Conservation (phyloP, 2,797 vertebrate genomes). For the Enteromius paludinosus region DNA sequence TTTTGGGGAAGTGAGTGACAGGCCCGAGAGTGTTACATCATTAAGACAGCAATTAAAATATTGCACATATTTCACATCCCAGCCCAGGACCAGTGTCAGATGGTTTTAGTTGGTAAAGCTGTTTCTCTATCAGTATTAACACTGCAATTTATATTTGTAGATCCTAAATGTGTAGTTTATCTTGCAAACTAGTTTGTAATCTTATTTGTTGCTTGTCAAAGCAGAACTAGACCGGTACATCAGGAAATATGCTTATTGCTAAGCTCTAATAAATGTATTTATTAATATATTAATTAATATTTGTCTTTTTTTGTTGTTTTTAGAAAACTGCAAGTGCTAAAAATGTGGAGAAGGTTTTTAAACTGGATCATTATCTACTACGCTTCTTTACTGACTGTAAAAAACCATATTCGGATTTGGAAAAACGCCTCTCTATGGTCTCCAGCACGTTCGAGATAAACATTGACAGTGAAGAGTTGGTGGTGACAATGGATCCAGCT, state of each 20-base stretch:
- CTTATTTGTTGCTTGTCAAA: background rate
- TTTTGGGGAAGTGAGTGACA: too few relatives aligned
- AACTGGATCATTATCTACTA: constrained; percentile 60
- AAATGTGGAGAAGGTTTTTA: constrained; percentile 48
- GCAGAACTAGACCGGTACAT: background rate
- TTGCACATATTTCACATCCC: too few relatives aligned
- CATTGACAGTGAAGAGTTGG: constrained; percentile 54
- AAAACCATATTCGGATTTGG: constrained; percentile 47
- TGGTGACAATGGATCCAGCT: constrained; percentile 57
- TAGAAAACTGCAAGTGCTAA: constrained; percentile 26
- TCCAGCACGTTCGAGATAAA: constrained; percentile 37
- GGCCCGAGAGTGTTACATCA: too few relatives aligned
- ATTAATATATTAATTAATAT: too few relatives aligned
- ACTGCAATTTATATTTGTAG: background rate
- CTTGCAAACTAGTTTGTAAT: background rate
- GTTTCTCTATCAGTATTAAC: background rate
- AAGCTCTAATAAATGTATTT: background rate
- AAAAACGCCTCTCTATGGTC: constrained; percentile 57
- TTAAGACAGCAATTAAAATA: too few relatives aligned
- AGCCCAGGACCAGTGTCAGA: too few relatives aligned
- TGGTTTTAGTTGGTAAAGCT: too few relatives aligned
- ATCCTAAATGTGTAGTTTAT: background rate
- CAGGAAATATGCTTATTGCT: background rate
- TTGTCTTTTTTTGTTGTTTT: background rate
- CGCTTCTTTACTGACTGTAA: constrained; percentile 65